These are phyloP conservation scores for Halcyon badia DNA, from an alignment of 2,797 vertebrate species.

Conservation along the genomic window DNA sequence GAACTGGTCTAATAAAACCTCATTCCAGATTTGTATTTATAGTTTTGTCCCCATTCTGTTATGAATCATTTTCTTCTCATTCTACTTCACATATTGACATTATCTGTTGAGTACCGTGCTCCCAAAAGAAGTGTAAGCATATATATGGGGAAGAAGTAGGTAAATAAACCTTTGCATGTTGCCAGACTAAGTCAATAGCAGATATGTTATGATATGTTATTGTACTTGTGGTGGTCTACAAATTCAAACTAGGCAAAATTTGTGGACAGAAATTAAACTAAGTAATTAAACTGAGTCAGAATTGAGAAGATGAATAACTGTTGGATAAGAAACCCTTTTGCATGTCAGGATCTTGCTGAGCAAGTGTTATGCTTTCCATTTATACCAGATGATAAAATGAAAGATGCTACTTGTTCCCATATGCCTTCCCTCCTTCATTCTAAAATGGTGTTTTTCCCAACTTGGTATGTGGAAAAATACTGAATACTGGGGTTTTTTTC, in stretches of 20 bases:
- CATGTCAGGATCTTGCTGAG: background rate
- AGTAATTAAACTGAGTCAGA: background rate
- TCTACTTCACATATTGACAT: background rate
- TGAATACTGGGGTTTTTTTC: background rate
- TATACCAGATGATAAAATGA: background rate
- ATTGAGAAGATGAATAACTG: background rate
- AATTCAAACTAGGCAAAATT: background rate
- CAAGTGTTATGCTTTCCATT: background rate
- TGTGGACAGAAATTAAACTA: background rate
- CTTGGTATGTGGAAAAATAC: background rate
- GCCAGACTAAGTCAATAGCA: background rate
- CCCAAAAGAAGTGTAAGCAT: background rate
- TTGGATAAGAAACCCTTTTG: background rate
- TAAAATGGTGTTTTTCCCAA: background rate
- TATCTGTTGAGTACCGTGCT: background rate
- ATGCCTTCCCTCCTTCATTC: background rate
- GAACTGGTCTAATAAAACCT: background rate
- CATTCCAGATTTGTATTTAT: background rate
- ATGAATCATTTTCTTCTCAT: accelerated
- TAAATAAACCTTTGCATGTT: background rate
- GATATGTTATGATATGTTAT: background rate
- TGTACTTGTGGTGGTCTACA: background rate
- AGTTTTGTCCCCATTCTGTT: background rate
- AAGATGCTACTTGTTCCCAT: background rate
- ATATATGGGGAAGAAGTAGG: background rate